Base-by-base conservation (phyloP, 64 coral and sea anemone genomes). In the Montipora cactus region DNA sequence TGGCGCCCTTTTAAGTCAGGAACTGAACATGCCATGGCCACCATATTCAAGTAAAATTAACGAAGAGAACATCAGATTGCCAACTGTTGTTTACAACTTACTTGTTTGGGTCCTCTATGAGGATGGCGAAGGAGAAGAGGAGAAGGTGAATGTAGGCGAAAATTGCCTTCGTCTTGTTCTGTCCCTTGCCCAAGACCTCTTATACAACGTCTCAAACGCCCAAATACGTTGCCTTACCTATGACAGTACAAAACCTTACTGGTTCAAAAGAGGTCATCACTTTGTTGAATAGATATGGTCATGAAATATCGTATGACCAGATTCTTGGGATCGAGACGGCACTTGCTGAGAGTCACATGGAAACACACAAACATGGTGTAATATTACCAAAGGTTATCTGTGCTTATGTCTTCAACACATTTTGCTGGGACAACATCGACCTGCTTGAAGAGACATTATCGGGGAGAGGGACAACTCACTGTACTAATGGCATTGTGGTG, bases 361-460 rank as follows among this genome's bases (percentile, higher is more conserved):
- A 77, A 77, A 1, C 49, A 62, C 51, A 77, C 23, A 53, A 16
- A 0, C 70, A 74, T 15, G 87, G 28, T 58, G 87, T 77, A 47
- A 47, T 89, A 18, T 70, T 89, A 47, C 75, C 53, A 8, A 89
- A 78, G 44, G 52, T 37, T 89, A 21, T 88, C n/a, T 18, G 20
- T 47, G 49, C 83, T 10, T 88, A 93, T 80, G 82, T 74, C 11
- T 78, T 93, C 73, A 93, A 82, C 67, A 73, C 59, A 59, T 69
- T 93, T 78, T 87, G 91, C 81, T 93, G 91, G 91, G 91, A 87
- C 23, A 92, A 93, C 44, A 79, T 87, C 64, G 91, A 93, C 19
- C 9, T 93, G 23, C 81, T 78, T 59, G 90, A 84, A 12, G 90
- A 92, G 75, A 84, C 90, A 61, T n/a, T n/a, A n/a, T 92, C 90